phyloP scores from a whole-genome alignment of 2,888 invertebrate genomes.

The Rhagonycha lutea region DNA sequence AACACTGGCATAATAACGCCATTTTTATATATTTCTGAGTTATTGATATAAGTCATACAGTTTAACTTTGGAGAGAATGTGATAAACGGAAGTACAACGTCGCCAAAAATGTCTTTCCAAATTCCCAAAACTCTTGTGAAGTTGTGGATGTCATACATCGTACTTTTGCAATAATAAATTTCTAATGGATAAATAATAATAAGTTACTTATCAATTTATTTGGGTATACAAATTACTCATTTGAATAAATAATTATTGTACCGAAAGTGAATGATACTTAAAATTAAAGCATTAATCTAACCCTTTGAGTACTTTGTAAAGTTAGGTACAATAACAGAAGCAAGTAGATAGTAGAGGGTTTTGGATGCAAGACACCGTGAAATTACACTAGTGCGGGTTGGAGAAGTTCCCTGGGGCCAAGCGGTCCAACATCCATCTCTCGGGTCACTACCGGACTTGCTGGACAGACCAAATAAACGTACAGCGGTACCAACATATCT shows the following conservation, averaged over 20 bases:
- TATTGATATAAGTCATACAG: neutral
- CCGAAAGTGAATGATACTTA: constrained; percentile 27
- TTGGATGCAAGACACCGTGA: constrained; percentile 63
- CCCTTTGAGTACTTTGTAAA: constrained; percentile 40
- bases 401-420: constrained; percentile 45
- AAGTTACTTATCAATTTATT: too few relatives aligned
- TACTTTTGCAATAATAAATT: neutral
- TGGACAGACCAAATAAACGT: constrained; percentile 39
- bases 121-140: neutral
- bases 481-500: constrained; percentile 29
- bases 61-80: neutral
- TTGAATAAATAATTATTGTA: neutral
- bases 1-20: neutral
- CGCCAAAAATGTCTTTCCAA: neutral
- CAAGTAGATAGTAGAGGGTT: constrained; percentile 53
- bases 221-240: neutral
- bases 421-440: constrained; percentile 46
- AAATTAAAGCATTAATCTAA: constrained; percentile 39
- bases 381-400: constrained; percentile 58
- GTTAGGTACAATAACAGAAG: constrained; percentile 36
- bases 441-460: constrained; percentile 39
- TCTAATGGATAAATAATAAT: too few relatives aligned
- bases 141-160: neutral
- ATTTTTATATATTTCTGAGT: neutral
- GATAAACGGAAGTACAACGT: too few relatives aligned